These are phyloP conservation scores for Melanotaenia pygmaea DNA, from an alignment of 2,797 vertebrate genomes.

Conservation along the genomic window DNA sequence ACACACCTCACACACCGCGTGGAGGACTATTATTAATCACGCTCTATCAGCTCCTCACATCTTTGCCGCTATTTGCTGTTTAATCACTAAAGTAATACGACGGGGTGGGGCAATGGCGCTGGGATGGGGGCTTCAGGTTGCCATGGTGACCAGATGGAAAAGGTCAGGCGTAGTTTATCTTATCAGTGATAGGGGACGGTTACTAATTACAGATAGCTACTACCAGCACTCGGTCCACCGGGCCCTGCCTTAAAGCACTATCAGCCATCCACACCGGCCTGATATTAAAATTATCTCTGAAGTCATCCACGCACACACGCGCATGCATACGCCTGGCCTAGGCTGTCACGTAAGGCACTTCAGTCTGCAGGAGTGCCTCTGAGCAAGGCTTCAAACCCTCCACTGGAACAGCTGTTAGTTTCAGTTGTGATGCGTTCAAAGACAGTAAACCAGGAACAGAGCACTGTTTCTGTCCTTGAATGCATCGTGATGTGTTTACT, in stretches of 20 bases:
- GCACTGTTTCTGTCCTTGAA: too few relatives aligned
- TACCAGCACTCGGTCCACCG: conserved; percentile 80
- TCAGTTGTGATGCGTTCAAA: too few relatives aligned
- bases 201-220: conserved; percentile 90
- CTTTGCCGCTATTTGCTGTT: conserved; percentile 85
- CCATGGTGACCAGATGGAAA: conserved; percentile 83
- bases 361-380: too few relatives aligned
- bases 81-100: conserved; percentile 89
- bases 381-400: too few relatives aligned
- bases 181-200: conserved; percentile 88
- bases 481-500: too few relatives aligned
- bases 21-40: conserved; percentile 86
- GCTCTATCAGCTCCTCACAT: conserved; percentile 82
- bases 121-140: conserved; percentile 79
- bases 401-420: too few relatives aligned
- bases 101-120: conserved; percentile 53
- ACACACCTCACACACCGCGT: conserved; percentile 60
- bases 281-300: conserved; percentile 85
- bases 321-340: conserved; percentile 18
- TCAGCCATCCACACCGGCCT: conserved; percentile 84
- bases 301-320: conserved; percentile 69
- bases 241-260: conserved; percentile 83
- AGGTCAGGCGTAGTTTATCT: conserved; percentile 88
- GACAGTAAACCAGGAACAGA: too few relatives aligned
- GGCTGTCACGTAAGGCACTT: too few relatives aligned